Evolutionary conservation across 2,113 vertebrate species (phyloP).

Genomic region (Neolamprologus modestus): DNA sequence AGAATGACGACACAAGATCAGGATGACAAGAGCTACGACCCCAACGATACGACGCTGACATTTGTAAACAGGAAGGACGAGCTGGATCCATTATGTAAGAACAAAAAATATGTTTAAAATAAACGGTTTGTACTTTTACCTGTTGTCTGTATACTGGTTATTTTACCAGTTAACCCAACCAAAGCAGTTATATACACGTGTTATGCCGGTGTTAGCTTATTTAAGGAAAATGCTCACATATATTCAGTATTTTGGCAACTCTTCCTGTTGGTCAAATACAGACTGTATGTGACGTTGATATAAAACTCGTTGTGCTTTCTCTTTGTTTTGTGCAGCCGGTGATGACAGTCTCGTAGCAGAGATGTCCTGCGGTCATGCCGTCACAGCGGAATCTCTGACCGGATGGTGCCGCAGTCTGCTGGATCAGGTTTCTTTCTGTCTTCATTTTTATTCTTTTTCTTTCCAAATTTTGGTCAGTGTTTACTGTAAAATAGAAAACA

Average conservation of each 20-base stretch:
- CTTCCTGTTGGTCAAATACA: fast-evolving
- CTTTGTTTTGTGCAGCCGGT: conserved; percentile 11
- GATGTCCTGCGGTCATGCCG: conserved; percentile 73
- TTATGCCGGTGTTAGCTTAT: not conserved
- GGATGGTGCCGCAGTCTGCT: conserved; percentile 66
- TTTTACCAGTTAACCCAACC: not conserved
- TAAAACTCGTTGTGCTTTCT: fast-evolving
- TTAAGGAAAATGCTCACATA: not conserved
- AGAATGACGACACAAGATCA: not conserved
- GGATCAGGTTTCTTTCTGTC: conserved; percentile 41
- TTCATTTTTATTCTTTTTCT: fast-evolving
- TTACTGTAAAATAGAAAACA: not conserved
- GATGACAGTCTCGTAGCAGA: conserved; percentile 51
- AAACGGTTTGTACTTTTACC: fast-evolving
- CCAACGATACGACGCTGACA: conserved; percentile 48
- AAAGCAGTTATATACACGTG: fast-evolving
- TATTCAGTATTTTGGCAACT: fast-evolving
- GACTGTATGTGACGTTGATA: fast-evolving
- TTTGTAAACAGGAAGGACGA: conserved; percentile 60
- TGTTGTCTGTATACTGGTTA: fast-evolving
- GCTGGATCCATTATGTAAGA: conserved; percentile 36
- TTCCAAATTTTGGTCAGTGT: fast-evolving
- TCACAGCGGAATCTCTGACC: conserved; percentile 67
- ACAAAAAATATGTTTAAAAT: not conserved
- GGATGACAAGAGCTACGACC: conserved; percentile 54